Base-by-base conservation (phyloP, 2,888 invertebrate genomes). In the Apocheima hispidaria region DNA sequence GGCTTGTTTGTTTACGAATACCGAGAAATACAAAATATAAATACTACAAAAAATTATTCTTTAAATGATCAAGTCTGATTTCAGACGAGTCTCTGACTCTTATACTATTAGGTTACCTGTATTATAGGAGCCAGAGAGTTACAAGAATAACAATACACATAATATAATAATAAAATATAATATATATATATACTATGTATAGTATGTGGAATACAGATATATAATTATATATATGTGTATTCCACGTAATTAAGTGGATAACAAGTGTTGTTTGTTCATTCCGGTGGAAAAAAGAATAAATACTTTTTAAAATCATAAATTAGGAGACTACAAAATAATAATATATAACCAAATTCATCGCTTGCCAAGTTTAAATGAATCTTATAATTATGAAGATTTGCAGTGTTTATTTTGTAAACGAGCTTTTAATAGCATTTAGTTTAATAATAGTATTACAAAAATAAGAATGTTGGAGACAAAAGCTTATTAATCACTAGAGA, bases 341-440 rank as follows among this genome's bases (percentile, higher is more conserved):
- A 54, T 52, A 49, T 33, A 41, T 21, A 50, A 35, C 38, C 12
- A 30, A 26, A 48, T 51, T 43, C 33, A 40, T 30, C 36, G 33
- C 50, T 60, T 65, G 64, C 68, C 68, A 70, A 70, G 51, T 63
- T 59, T 62, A 51, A 63, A 56, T 38, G 51, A 63, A 62, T 57
- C 53, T 40, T 57, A 56, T 61, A 60, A 67, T 57, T 54, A 53
- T 23, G 16, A 62, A 57, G 43, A 54, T 58, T 35, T 44, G 36
- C 46, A 36, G 38, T 57, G 50, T 64, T 54, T 61, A 55, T 57
- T 40, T 53, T 41, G 9, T 30, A 52, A 44, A 56, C 43, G 51
- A 52, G 53, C 30, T 44, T 63, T 53, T 60, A 53, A 56, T 55
- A 56, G 49, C 51, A 21, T 18, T 12, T 9, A 2, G 20, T 18